Percentiles rank a stretch among this genome's conserved stretches.
Conservation (phyloP, 2,797 vertebrate genomes). For the Hyperoplus lanceolatus region DNA sequence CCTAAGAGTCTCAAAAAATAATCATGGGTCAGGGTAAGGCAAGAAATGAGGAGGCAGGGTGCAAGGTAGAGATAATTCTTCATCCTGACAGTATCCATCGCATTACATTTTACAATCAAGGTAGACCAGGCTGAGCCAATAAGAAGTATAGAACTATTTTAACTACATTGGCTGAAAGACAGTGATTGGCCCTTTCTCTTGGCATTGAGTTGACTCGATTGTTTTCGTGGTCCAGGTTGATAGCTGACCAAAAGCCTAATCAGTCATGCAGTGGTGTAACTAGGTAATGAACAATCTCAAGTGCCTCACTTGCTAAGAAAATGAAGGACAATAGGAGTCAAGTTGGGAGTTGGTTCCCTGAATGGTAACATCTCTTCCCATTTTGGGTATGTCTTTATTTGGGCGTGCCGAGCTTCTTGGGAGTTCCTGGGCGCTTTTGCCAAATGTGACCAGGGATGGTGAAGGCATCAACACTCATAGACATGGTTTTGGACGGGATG, state of each 20-base stretch:
- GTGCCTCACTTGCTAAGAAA: constrained; percentile 55
- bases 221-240: constrained; percentile 41
- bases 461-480: constrained; percentile 95
- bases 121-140: constrained; percentile 57
- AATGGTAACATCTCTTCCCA: constrained; percentile 49
- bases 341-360: constrained; percentile 56
- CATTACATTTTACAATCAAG: constrained; percentile 71
- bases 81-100: constrained; percentile 52
- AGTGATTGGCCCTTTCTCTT: constrained; percentile 60
- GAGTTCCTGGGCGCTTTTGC: constrained; percentile 93
- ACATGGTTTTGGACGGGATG: constrained; percentile 97
- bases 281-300: constrained; percentile 53
- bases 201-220: constrained; percentile 47
- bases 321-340: constrained; percentile 25
- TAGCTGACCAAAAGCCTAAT: constrained; percentile 34
- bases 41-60: constrained; percentile 65
- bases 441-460: constrained; percentile 94
- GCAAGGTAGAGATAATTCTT: constrained; percentile 42
- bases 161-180: constrained; percentile 52
- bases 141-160: constrained; percentile 45
- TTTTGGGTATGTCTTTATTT: constrained; percentile 82
- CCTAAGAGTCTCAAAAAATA: constrained; percentile 61
- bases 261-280: constrained; percentile 54
- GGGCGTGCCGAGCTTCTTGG: constrained; percentile 92
- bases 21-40: constrained; percentile 72